Evolutionary conservation across 1,140 invertebrate genomes (phyloP).

Genomic region (Euschistus heros): DNA sequence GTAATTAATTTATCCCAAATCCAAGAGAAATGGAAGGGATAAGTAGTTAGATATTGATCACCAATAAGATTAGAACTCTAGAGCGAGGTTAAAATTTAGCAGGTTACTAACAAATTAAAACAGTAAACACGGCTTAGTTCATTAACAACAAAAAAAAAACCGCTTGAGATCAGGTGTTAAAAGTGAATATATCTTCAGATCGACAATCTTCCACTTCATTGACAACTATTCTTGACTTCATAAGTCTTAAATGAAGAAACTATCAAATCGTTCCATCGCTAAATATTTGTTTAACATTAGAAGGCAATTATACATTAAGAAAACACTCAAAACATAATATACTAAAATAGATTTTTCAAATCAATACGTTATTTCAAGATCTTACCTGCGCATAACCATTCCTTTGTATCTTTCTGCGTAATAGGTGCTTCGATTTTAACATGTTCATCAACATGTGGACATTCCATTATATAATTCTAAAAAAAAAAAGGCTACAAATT

Average conservation of each 20-base stretch:
- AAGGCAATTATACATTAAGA: background rate
- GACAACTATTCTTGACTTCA: background rate
- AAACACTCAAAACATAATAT: background rate
- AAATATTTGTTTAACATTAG: no score
- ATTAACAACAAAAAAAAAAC: background rate
- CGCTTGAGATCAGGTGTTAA: no score
- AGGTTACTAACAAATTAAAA: constrained; percentile 13
- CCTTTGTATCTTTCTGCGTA: constrained; percentile 24
- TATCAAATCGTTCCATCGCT: background rate
- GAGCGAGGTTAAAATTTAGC: constrained; percentile 4
- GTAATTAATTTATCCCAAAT: background rate
- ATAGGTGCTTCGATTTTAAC: constrained; percentile 27
- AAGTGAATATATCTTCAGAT: no score
- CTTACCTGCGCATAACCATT: constrained; percentile 30
- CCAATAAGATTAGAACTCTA: background rate
- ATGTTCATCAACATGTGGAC: constrained; percentile 30
- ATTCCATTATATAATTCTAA: constrained; percentile 26
- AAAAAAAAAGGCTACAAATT: background rate
- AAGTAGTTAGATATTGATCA: background rate
- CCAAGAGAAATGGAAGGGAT: background rate
- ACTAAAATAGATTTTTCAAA: constrained; percentile 18
- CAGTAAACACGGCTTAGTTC: constrained; percentile 2
- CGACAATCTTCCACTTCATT: no score
- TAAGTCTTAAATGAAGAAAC: background rate
- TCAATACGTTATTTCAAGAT: constrained; percentile 16